Base-by-base conservation (phyloP, 1,140 invertebrate species). In the Leptonema lineaticorne region DNA sequence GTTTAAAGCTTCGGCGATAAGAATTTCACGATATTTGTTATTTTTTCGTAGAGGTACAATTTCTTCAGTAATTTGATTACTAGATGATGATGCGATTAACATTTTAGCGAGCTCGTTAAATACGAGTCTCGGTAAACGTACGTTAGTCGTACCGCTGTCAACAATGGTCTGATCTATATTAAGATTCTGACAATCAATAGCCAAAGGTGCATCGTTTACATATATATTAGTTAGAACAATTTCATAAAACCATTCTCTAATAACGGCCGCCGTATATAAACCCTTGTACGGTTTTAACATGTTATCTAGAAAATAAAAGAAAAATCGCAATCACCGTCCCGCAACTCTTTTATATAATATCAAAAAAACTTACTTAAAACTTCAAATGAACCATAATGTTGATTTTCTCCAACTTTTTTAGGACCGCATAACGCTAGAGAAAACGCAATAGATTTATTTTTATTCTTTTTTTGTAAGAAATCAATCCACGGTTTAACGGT, bases 351-450 rank as follows among this genome's bases (percentile, higher is more conserved):
- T 33, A 33, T 33, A 33, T 33, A 33, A 33, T 33, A 33, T 33
- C 24, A 9, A 29, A 16, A 29, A 56, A 48, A 48, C 69, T 59
- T 50, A 73, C 72, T 73, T 16, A 73, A 57, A 2, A 73, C 62
- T 71, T 73, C 69, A 71, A 73, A 73, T 7, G 68, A 69, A n/a
- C 72, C 72, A 62, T 71, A 67, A 16, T 71, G 72, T 11, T 58
- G 1, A 48, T 68, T 73, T 28, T 67, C 26, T 16, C 48, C 41
- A 4, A 41, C 8, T n/a, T 56, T 22, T 27, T 57, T 56, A 7
- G 72, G 59, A 6, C 72, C 72, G 22, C 72, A 73, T 8, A 73
- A 66, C 7, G 70, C 71, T n/a, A 73, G 58, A 11, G 72, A 73
- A 45, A 73, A 73, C 2, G 72, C 72, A 18, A 73, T 73, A 20